Conservation (phyloP, 1,140 invertebrate genomes). For the Heliconius melpomene region DNA sequence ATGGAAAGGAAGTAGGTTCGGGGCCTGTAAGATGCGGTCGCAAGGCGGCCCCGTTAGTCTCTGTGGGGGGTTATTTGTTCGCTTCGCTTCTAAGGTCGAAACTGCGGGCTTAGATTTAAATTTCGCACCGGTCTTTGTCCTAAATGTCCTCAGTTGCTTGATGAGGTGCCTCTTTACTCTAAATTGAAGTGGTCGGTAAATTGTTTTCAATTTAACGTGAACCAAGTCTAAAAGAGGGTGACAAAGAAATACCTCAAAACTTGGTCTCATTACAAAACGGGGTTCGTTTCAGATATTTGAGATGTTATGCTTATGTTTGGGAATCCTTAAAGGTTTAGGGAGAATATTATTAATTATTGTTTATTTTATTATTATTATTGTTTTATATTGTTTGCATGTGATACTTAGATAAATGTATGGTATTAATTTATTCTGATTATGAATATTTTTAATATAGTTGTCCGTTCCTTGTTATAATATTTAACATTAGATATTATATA, state of each 20-base stretch:
- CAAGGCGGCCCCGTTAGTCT: conserved; percentile 69
- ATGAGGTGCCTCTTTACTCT: conserved; percentile 72
- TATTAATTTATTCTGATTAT: too few relatives aligned
- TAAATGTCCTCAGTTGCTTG: conserved; percentile 67
- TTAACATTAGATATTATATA: too few relatives aligned
- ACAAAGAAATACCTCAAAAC: conserved; percentile 40
- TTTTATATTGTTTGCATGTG: background rate
- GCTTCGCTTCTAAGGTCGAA: conserved; percentile 76
- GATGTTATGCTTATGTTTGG: conserved; percentile 8
- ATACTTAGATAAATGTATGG: background rate
- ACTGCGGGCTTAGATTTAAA: conserved; percentile 76
- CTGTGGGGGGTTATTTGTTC: conserved; percentile 72
- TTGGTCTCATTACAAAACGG: conserved; percentile 34
- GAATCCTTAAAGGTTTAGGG: background rate
- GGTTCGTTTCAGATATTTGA: conserved; percentile 30
- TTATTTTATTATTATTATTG: too few relatives aligned
- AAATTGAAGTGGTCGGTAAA: conserved; percentile 70
- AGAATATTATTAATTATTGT: background rate
- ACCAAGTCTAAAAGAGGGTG: conserved; percentile 32
- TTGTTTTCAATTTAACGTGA: conserved; percentile 53
- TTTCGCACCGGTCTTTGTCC: conserved; percentile 73
- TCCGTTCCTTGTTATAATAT: too few relatives aligned
- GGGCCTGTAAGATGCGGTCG: conserved; percentile 80
- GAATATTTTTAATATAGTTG: too few relatives aligned
- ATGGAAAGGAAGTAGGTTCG: conserved; percentile 81